These are phyloP conservation scores for Zygaena filipendulae DNA, from an alignment of 2,888 invertebrate genomes.

Conservation along the genomic window DNA sequence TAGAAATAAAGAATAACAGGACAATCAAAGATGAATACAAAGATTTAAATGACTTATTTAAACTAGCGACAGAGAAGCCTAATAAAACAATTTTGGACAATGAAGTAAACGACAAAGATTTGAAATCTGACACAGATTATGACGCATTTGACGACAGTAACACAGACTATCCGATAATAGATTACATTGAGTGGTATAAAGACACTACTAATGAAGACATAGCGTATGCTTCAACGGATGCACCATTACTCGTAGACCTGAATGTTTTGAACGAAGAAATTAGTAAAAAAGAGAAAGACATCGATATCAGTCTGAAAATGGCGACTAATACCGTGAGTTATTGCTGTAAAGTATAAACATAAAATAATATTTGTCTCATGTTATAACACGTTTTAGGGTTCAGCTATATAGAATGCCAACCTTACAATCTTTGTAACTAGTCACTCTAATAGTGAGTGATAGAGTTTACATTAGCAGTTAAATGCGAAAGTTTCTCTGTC, in stretches of 20 bases:
- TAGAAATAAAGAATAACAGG: too few species aligned
- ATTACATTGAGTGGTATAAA: slow-evolving; percentile 48
- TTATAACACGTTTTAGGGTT: too few species aligned
- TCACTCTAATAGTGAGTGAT: too few species aligned
- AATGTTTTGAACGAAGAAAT: too few species aligned
- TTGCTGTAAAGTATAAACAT: slow-evolving; percentile 5
- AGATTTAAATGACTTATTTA: background rate
- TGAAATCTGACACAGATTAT: slow-evolving; percentile 7
- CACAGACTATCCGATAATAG: slow-evolving; percentile 45
- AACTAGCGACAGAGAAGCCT: background rate
- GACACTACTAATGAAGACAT: slow-evolving; percentile 45
- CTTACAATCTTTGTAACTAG: too few species aligned
- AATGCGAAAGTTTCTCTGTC: too few species aligned
- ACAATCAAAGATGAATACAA: slow-evolving; percentile 2
- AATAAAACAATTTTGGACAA: background rate
- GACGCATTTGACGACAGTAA: slow-evolving; percentile 31
- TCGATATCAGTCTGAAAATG: too few species aligned
- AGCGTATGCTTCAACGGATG: slow-evolving; percentile 23
- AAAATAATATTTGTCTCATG: too few species aligned
- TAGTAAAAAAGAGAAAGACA: too few species aligned
- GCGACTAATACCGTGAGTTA: background rate
- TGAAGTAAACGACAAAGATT: background rate
- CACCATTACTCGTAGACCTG: slow-evolving; percentile 8
- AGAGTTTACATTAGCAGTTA: too few species aligned
- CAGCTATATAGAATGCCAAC: too few species aligned